Conservation (phyloP, 2,797 vertebrate species). For the Scleropages formosus region DNA sequence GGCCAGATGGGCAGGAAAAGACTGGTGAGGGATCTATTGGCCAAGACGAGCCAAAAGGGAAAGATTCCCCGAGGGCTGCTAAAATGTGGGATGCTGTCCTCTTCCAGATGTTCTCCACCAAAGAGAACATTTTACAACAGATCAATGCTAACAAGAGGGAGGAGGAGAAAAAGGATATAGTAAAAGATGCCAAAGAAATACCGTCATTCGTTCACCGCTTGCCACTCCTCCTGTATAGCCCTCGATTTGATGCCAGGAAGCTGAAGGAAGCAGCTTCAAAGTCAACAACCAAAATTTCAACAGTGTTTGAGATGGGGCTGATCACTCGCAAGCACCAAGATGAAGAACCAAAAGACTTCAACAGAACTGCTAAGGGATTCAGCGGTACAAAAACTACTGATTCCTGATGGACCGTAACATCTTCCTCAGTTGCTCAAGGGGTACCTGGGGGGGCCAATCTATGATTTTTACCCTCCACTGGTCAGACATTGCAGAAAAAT, state of each 20-base stretch:
- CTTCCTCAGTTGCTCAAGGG: constrained; percentile 2
- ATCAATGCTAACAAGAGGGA: constrained; percentile 53
- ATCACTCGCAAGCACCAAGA: constrained; percentile 63
- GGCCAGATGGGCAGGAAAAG: constrained; percentile 6
- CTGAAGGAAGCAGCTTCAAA: constrained; percentile 81
- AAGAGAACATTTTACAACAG: constrained; percentile 65
- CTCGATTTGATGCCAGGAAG: constrained; percentile 86
- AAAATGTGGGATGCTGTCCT: constrained; percentile 94
- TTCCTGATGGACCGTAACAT: constrained; percentile 34
- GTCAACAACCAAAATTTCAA: constrained; percentile 67
- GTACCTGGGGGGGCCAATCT: not conserved
- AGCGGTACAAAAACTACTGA: constrained; percentile 45
- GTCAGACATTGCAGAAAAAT: not conserved
- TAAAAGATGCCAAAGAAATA: constrained; percentile 54
- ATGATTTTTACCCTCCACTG: not conserved
- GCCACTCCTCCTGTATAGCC: constrained; percentile 82
- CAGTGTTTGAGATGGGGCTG: constrained; percentile 67
- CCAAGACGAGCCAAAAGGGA: constrained; percentile 46
- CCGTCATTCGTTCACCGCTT: constrained; percentile 67
- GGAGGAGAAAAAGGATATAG: constrained; percentile 47
- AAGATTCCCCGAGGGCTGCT: constrained; percentile 65
- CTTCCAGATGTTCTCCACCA: constrained; percentile 80
- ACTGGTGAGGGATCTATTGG: constrained; percentile 36
- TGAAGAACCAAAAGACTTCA: constrained; percentile 79
- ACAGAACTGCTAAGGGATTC: constrained; percentile 83